These are phyloP conservation scores for Brachyhypopomus occidentalis DNA, from an alignment of 2,113 vertebrate species.

Conservation along the genomic window DNA sequence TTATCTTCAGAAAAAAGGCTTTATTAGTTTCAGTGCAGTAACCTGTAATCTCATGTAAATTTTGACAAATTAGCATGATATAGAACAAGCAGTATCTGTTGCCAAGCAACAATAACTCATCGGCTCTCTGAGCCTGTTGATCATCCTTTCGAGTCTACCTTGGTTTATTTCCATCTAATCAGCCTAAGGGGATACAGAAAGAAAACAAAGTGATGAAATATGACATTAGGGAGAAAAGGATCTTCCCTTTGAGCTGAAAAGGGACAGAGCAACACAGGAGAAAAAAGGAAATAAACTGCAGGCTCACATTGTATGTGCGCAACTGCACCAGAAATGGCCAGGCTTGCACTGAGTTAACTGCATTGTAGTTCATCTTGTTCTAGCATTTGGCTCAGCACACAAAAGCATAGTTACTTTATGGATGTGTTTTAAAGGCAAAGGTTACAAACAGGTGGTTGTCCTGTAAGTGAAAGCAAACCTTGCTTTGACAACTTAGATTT, in stretches of 20 bases:
- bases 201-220: constrained; percentile 16
- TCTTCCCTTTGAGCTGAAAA: constrained; percentile 25
- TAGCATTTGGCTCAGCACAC: neutral
- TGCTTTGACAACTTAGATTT: neutral
- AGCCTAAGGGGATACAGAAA: constrained; percentile 16
- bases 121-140: constrained; percentile 49
- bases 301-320: neutral
- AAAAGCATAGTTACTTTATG: neutral
- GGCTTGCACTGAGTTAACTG: constrained; percentile 29
- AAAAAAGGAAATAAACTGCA: neutral
- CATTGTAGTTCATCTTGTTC: constrained; percentile 22
- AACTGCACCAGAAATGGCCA: constrained; percentile 17
- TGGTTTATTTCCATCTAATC: constrained; percentile 34
- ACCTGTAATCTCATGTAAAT: constrained; percentile 50
- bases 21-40: constrained; percentile 33
- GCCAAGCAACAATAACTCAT: constrained; percentile 57
- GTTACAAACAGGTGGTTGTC: neutral
- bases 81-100: constrained; percentile 49
- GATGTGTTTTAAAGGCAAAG: neutral
- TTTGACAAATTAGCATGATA: constrained; percentile 52
- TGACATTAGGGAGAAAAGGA: constrained; percentile 1
- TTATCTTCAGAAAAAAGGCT: constrained; percentile 22
- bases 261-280: neutral
- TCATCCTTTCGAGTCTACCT: constrained; percentile 45
- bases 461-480: too few species aligned